A percentile compares a stretch with the other conserved stretches of the same genome.
Evolutionary conservation across 2,113 vertebrate species (phyloP).

Genomic region (Cyanoliseus patagonus): DNA sequence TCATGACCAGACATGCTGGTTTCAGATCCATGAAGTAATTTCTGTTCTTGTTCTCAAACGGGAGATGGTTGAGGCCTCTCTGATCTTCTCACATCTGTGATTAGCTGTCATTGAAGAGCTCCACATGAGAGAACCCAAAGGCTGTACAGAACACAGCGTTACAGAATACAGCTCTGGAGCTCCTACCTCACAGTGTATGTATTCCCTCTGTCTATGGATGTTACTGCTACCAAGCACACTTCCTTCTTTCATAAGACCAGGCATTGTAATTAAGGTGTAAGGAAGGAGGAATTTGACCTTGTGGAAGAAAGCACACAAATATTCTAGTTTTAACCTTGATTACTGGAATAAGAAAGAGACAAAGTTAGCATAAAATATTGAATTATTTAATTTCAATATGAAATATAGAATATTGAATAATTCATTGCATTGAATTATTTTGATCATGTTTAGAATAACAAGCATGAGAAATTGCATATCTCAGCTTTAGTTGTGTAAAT

Average conservation of each 20-base stretch:
- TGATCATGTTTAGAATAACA: neutral
- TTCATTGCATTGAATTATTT: neutral
- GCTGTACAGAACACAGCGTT: neutral
- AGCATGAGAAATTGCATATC: neutral
- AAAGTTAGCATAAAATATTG: neutral
- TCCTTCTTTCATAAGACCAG: neutral
- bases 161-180: neutral
- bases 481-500: neutral
- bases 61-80: neutral
- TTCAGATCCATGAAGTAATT: neutral
- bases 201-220: neutral
- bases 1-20: neutral
- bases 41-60: neutral
- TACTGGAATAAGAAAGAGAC: neutral
- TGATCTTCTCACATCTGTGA: neutral
- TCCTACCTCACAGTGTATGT: neutral
- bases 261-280: neutral
- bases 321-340: neutral
- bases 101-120: neutral
- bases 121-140: neutral
- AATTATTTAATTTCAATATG: neutral
- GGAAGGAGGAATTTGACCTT: neutral
- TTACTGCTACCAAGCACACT: neutral
- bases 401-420: neutral
- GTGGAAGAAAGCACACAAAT: neutral